Base-by-base conservation (phyloP, 2,797 vertebrate genomes). In the Melanotaenia trifasciata region DNA sequence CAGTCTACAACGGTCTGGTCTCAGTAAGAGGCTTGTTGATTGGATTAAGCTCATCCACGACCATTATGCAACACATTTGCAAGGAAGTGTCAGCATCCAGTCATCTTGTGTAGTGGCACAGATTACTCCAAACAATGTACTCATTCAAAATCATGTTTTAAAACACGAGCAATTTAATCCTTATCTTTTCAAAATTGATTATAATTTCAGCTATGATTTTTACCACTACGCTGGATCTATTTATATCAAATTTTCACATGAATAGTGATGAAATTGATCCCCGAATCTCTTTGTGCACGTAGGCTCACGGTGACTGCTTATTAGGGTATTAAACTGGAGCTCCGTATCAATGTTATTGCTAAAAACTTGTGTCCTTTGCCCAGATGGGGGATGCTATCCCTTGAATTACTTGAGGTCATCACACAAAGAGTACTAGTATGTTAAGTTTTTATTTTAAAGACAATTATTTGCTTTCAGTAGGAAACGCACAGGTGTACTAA, bases 41-140 rank as follows among this genome's bases (percentile, higher is more conserved):
- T 67, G 76, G 64, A 85, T 85, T 71, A 64, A 33, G 71, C 62
- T 74, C 45, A 75, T 85, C 67, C 60, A 62, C 73, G 50, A 22
- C 57, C 71, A 72, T 64, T 66, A 74, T 73, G 68, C 64, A 78
- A 59, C 74, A 70, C 64, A 58, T 78, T 73, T 54, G 54, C 73
- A 45, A 35, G 58, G 70, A 58, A 10, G 14, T 66, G 32, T 62
- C 53, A 57, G 51, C 54, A 56, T 35, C 59, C 58, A n/a, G 26
- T 45, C 38, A 35, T 73, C 51, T 33, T 38, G 56, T 59, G 20
- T 26, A 26, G 1, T 45, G 20, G 5, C 63, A 40, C 68, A 74
- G 60, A 75, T 26, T 0, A 65, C 35, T 18, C 58, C 40, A 50
- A 73, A 70, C 38, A 63, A 77, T 60, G 58, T 56, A 20, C 32